A percentile compares a stretch with the other conserved stretches of the same genome.
Evolutionary conservation across 2,888 invertebrate genomes (phyloP).

Genomic region (Sympetrum striolatum): DNA sequence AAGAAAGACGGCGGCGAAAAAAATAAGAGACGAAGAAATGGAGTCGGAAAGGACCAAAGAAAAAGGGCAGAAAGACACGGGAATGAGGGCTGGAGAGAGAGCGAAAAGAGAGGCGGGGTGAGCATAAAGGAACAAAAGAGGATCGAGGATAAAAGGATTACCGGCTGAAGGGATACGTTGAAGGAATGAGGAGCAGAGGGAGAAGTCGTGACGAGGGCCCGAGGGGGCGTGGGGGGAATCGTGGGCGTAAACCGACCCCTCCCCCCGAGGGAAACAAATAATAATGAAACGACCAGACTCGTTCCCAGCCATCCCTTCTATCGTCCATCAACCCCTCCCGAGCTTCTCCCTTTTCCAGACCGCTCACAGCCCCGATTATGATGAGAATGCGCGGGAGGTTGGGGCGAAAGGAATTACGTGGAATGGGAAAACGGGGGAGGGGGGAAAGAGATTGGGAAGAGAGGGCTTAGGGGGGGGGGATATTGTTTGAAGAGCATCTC

Average conservation of each 20-base stretch:
- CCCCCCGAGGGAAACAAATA: constrained; percentile 46
- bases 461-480: neutral
- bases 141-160: constrained; percentile 36
- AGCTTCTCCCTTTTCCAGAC: neutral
- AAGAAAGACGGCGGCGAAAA: no score
- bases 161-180: constrained; percentile 40
- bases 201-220: neutral
- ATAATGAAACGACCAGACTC: constrained; percentile 42
- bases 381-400: constrained; percentile 1
- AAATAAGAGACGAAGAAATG: no score
- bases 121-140: constrained; percentile 9
- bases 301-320: constrained; percentile 5
- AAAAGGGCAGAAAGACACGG: no score
- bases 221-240: neutral
- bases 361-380: constrained; percentile 20
- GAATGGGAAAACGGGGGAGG: neutral
- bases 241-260: constrained; percentile 14
- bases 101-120: neutral
- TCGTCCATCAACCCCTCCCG: constrained; percentile 1
- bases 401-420: neutral
- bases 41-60: no score
- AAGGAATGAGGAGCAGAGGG: neutral
- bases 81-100: neutral
- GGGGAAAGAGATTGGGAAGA: neutral
- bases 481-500: constrained; percentile 33